Percentiles rank a stretch among this genome's conserved stretches.
Conservation (phyloP, 2,797 vertebrate genomes). For the Threskiornis aethiopicus region DNA sequence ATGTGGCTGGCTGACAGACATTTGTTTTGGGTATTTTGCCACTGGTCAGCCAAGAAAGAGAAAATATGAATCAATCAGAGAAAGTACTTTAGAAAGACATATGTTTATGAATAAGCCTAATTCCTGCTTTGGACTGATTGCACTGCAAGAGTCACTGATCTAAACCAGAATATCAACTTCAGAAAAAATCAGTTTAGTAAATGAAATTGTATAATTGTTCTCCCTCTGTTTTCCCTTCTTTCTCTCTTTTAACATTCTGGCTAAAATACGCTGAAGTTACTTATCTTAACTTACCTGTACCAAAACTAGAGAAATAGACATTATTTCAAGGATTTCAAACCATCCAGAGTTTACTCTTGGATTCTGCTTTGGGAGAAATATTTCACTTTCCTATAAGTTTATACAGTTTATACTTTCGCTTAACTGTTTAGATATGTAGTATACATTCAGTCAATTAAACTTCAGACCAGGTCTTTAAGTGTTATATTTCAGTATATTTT, state of each 20-base stretch:
- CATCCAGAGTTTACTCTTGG: not conserved
- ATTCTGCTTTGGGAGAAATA: not conserved
- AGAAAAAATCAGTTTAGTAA: not conserved
- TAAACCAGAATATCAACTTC: not conserved
- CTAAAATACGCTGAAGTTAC: not conserved
- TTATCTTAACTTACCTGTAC: not conserved
- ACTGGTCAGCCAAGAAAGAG: not conserved
- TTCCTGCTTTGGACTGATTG: conserved; percentile 26
- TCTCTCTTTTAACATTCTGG: not conserved
- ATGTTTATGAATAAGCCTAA: not conserved
- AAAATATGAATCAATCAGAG: not conserved
- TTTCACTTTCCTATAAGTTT: not conserved
- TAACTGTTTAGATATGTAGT: not conserved
- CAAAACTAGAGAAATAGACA: not conserved
- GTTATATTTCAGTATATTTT: not conserved
- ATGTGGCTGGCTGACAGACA: not conserved
- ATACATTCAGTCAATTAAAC: not conserved
- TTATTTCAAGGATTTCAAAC: not conserved
- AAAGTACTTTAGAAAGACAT: not conserved
- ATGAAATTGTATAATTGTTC: fast-evolving
- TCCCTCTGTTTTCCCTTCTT: not conserved
- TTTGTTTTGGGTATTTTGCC: not conserved
- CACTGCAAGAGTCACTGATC: not conserved
- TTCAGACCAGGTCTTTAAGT: not conserved
- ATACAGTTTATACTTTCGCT: not conserved